Percentiles rank a stretch among this genome's conserved stretches.
Evolutionary conservation across 2,797 vertebrate genomes (phyloP).

Genomic region (Crax fasciolata): DNA sequence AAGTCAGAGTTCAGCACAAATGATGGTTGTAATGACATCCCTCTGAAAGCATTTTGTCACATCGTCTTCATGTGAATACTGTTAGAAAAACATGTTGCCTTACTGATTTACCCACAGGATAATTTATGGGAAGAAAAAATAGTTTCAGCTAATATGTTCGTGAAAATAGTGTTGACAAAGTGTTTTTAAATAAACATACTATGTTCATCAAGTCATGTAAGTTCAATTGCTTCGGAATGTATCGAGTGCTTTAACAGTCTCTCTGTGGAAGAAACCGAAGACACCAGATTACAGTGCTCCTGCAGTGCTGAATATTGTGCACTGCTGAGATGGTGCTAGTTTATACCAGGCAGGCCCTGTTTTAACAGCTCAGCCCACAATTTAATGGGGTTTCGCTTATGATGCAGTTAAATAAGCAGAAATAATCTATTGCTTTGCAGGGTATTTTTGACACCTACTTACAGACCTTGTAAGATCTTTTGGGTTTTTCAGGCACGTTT

Average conservation of each 20-base stretch:
- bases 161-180: neutral
- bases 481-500: neutral
- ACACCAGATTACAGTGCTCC: neutral
- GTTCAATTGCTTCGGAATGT: neutral
- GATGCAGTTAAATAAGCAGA: neutral
- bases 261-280: neutral
- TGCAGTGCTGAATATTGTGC: neutral
- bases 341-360: neutral
- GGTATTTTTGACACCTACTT: neutral
- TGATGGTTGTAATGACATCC: neutral
- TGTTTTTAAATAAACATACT: slow-evolving; percentile 15
- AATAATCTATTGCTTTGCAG: neutral
- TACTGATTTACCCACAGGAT: neutral
- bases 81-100: neutral
- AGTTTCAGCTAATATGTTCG: neutral
- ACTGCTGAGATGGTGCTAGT: neutral
- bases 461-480: neutral
- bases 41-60: neutral
- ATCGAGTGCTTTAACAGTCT: neutral
- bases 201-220: neutral
- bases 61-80: neutral
- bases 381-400: neutral
- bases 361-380: neutral
- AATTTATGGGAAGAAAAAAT: neutral
- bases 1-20: neutral